Evolutionary conservation across 2,888 invertebrate species (phyloP), one percentile per base, ranked within the genome.

Genomic region (Drosophila histrio): DNA sequence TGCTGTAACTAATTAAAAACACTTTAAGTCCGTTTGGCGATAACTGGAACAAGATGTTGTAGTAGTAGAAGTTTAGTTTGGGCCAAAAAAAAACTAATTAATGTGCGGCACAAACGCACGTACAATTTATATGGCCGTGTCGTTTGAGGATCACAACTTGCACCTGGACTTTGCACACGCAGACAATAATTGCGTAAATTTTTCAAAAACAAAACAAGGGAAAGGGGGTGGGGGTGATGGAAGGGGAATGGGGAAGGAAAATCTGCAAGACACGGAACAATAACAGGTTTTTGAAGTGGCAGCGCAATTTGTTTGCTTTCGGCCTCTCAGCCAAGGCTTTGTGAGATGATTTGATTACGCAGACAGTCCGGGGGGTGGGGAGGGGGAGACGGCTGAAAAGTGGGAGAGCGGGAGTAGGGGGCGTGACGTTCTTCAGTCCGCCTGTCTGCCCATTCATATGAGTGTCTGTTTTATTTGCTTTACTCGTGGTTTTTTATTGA

Each of bases 1-100:
- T 69, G 72, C 54, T 68, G 68, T 54, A 83, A 87, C 73, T 88
- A 88, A 84, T 84, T 84, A 87, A 88, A 87, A 83, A 80, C 81
- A 80, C 72, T 80, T 84, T 79, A 75, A 71, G 68, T 58, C 34
- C 62, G 63, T 61, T 67, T 38, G 13, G 77, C 60, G 76, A 64
- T 50, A 64, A 70, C 39, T 56, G 26, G 36, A 46, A 30, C 26
- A 38, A 53, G 21, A 13, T 28, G 57, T 46, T 19, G 19, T 34
- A 28, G 30, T 34, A 28, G 30, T n/a, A n/a, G 30, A 17, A 36
- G 41, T 49, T 56, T 71, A 24, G 13, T 0, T 39, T 17, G n/a
- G 50, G 58, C 36, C 11, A 28, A 43, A 53, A 28, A 54, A 44
- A 77, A 71, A 86, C 80, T 77, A 88, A 84, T 88, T 84, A 88